These are phyloP conservation scores for Watsonalla cultraria DNA, from an alignment of 2,888 invertebrate species.

Conservation along the genomic window DNA sequence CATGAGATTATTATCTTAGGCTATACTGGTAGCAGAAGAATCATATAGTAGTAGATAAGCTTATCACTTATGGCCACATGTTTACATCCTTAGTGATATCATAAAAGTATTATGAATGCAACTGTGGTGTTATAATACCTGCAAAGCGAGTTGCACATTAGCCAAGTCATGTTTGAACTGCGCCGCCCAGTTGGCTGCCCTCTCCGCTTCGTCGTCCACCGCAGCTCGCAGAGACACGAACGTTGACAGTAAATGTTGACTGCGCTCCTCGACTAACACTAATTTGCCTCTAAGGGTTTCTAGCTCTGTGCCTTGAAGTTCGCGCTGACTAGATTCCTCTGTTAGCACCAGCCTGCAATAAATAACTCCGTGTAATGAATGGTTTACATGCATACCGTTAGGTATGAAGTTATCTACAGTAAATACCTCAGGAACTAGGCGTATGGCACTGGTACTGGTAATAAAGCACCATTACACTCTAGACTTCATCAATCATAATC, in stretches of 20 bases:
- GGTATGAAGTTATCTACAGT: no score
- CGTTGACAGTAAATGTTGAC: conserved; percentile 63
- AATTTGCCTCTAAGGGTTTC: conserved; percentile 63
- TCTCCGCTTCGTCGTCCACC: conserved; percentile 71
- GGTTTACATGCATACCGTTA: neutral
- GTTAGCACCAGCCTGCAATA: conserved; percentile 48
- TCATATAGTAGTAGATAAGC: no score
- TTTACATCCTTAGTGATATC: no score
- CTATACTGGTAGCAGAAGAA: no score
- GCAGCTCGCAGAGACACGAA: conserved; percentile 65
- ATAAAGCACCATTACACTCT: no score
- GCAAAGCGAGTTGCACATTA: conserved; percentile 68
- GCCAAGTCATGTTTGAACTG: conserved; percentile 76
- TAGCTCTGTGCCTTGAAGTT: conserved; percentile 57
- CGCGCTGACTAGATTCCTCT: conserved; percentile 55
- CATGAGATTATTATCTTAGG: no score
- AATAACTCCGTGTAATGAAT: neutral
- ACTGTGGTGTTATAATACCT: conserved; percentile 35
- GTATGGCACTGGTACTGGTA: no score
- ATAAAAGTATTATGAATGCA: no score
- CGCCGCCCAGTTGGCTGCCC: conserved; percentile 68
- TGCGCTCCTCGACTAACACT: conserved; percentile 61
- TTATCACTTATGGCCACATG: no score
- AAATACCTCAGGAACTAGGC: no score
- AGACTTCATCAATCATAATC: no score